Conservation (phyloP, 2,888 invertebrate species). For the Chloroclysta siterata region DNA sequence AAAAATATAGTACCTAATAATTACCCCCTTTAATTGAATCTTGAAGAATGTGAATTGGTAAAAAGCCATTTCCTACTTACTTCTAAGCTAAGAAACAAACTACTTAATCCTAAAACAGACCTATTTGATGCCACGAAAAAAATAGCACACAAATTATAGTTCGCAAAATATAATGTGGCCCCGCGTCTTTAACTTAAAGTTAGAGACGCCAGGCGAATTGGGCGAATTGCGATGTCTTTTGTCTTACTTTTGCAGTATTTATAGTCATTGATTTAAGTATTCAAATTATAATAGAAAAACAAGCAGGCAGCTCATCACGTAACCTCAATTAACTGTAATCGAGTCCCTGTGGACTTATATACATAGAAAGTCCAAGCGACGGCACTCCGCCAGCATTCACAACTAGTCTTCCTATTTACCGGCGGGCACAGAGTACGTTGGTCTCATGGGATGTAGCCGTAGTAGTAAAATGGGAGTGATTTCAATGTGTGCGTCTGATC, state of each 20-base stretch:
- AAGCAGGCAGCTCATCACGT: constrained; percentile 41
- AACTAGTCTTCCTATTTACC: constrained; percentile 69
- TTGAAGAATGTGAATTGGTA: no score
- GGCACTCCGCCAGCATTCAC: constrained; percentile 71
- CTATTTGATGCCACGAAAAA: no score
- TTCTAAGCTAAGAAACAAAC: no score
- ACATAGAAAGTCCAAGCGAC: constrained; percentile 58
- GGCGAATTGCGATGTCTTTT: not conserved
- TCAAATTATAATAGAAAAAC: constrained; percentile 3
- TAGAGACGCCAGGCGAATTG: no score
- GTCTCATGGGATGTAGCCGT: constrained; percentile 79
- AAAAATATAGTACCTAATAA: not conserved
- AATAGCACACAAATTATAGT: no score
- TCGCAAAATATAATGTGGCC: no score
- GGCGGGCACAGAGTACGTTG: constrained; percentile 67
- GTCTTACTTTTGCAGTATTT: not conserved
- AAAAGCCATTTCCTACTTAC: no score
- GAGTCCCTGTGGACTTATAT: constrained; percentile 55
- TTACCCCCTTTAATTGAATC: no score
- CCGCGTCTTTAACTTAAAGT: no score
- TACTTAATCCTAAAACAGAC: not conserved
- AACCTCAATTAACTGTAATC: constrained; percentile 58
- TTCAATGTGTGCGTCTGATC: constrained; percentile 68
- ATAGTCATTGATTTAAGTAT: not conserved
- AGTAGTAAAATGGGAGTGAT: constrained; percentile 75